Evolutionary conservation across 2,797 vertebrate species (phyloP), one percentile per base, ranked within the genome.

Genomic region (Ambastaia sidthimunki): DNA sequence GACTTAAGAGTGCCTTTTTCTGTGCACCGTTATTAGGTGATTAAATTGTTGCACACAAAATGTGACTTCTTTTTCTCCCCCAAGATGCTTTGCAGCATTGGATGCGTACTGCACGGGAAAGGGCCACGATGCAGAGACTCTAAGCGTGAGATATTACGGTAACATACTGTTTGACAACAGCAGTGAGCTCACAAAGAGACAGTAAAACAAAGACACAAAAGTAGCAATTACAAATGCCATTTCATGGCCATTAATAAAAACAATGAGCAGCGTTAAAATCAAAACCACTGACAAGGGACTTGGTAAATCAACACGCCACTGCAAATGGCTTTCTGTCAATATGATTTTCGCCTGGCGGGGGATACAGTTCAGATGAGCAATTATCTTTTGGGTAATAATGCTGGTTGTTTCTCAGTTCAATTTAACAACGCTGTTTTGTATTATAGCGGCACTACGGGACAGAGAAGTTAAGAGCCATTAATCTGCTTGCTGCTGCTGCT

Each of bases 381-480:
- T 87, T 83, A 78, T 74, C 67, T 67, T 66, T 47, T 7, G 28
- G 75, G 76, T 85, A 82, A 80, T 85, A 66, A 75, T 47, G 52
- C 23, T 12, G 59, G 37, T 67, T 59, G 67, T 48, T 74, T 62
- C 65, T 65, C 71, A 13, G 34, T 80, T 60, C 31, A 68, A 18
- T 37, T 79, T 74, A 65, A 62, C 41, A 3, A 15, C 1, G 37
- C 54, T 25, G 37, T 63, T 70, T 4, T 48, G 65, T 52, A 3
- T 25, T 60, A 28, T 28, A 21, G 31, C 3, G 2, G 19, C 55
- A 16, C 54, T 50, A 23, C 15, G 21, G 63, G 47, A 37, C 76
- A 28, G 28, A 60, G 44, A 74, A 21, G 60, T 37, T 69, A 34
- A 52, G 21, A 34, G 47, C 28, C 18, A 72, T 78, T 76, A 83